Evolutionary conservation across 1,140 invertebrate genomes (phyloP).

Genomic region (Philotrypesis tridentata): DNA sequence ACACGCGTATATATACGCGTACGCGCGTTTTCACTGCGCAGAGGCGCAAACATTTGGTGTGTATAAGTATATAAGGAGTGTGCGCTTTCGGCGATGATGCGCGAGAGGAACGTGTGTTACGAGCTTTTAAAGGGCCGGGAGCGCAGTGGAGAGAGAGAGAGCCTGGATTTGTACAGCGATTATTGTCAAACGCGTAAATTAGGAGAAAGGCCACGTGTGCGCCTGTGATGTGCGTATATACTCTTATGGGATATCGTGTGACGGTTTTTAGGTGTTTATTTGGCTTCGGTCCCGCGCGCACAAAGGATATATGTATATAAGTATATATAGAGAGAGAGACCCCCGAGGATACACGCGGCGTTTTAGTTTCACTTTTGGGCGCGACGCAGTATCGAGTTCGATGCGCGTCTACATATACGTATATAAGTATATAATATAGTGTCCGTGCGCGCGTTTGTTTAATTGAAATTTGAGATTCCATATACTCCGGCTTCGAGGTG

Average conservation of each 20-base stretch:
- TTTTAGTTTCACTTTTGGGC: constrained; percentile 39
- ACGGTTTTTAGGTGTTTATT: constrained; percentile 41
- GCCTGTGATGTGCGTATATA: no score
- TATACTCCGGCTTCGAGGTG: background rate
- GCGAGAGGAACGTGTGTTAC: background rate
- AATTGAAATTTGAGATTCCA: constrained; percentile 51
- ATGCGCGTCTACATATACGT: background rate
- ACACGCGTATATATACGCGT: no score
- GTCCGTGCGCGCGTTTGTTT: constrained; percentile 42
- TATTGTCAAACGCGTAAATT: no score
- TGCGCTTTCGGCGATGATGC: background rate
- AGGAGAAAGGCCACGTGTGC: no score
- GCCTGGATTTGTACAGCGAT: no score
- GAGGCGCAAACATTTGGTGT: background rate
- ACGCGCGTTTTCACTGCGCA: background rate
- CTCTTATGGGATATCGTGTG: background rate
- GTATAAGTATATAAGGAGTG: background rate
- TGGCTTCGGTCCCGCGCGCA: constrained; percentile 40
- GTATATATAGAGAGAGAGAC: no score
- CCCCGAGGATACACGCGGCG: constrained; percentile 24
- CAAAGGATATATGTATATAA: no score
- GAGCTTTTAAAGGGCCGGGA: background rate
- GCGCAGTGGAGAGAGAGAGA: no score
- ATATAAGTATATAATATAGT: no score
- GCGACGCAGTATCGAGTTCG: constrained; percentile 31